phyloP scores from a whole-genome alignment of 1,140 invertebrate species.

The Andricus grossulariae region DNA sequence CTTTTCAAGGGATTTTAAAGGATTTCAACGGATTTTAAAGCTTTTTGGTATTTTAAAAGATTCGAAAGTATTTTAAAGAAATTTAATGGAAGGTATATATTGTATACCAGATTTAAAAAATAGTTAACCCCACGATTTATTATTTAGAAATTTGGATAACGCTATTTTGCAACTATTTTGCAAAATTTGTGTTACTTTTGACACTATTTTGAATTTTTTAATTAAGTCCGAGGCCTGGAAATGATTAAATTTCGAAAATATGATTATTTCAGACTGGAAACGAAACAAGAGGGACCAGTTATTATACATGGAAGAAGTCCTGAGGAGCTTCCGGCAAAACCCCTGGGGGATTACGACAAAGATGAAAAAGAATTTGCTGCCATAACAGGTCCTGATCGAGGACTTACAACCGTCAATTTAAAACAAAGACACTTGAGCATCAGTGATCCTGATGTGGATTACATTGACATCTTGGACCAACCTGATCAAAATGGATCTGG shows the following conservation, averaged over 20 bases:
- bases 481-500: conserved; percentile 71
- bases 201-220: too few species aligned
- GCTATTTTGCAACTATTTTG: too few species aligned
- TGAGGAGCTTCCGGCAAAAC: conserved; percentile 80
- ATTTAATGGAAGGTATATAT: too few species aligned
- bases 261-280: conserved; percentile 62
- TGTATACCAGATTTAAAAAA: conserved; percentile 28
- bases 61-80: too few species aligned
- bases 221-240: not conserved
- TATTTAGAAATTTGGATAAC: too few species aligned
- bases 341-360: conserved; percentile 76
- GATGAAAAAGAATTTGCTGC: conserved; percentile 80
- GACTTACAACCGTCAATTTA: conserved; percentile 83
- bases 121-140: too few species aligned
- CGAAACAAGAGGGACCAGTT: conserved; percentile 76
- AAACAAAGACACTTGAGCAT: conserved; percentile 81
- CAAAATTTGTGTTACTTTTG: too few species aligned
- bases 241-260: not conserved
- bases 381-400: conserved; percentile 86
- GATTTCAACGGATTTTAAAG: too few species aligned
- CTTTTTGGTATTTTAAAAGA: too few species aligned
- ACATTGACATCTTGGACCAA: conserved; percentile 83
- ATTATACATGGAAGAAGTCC: conserved; percentile 82
- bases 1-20: too few species aligned
- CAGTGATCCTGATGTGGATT: conserved; percentile 84